phyloP scores from a whole-genome alignment of 1,140 invertebrate genomes.

The Steinernema khuongi region DNA sequence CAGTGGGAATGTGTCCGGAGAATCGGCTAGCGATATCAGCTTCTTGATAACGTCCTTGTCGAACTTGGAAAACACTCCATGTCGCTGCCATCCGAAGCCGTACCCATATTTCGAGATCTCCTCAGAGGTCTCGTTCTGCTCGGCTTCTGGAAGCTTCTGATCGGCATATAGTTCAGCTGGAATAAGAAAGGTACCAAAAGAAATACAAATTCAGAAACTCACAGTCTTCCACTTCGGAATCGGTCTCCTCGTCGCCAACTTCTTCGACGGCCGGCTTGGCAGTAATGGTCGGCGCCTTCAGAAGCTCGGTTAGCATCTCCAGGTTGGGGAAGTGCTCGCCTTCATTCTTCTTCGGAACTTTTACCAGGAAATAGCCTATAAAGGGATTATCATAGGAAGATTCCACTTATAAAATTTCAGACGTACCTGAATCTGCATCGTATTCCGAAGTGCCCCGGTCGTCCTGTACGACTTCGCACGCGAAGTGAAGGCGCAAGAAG shows the following conservation, averaged over 20 bases:
- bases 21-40: background rate
- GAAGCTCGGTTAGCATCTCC: background rate
- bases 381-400: background rate
- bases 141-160: background rate
- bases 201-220: background rate
- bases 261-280: background rate
- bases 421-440: background rate
- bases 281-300: background rate
- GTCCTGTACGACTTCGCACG: background rate
- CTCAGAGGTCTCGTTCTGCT: background rate
- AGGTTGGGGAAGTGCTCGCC: background rate
- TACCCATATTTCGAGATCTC: background rate
- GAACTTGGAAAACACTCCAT: background rate
- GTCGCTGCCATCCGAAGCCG: background rate
- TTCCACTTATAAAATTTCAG: background rate
- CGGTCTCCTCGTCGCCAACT: background rate
- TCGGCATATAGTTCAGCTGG: background rate
- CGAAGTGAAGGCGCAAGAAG: background rate
- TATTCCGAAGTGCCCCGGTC: background rate
- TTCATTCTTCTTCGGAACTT: background rate
- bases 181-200: background rate
- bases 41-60: conserved; percentile 2
- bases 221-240: background rate
- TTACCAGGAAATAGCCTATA: background rate
- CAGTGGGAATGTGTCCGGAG: background rate